Percentiles rank a stretch among this genome's conserved stretches.
These are phyloP conservation scores for Chironomus riparius DNA, from an alignment of 2,888 invertebrate genomes.

Conservation along the genomic window DNA sequence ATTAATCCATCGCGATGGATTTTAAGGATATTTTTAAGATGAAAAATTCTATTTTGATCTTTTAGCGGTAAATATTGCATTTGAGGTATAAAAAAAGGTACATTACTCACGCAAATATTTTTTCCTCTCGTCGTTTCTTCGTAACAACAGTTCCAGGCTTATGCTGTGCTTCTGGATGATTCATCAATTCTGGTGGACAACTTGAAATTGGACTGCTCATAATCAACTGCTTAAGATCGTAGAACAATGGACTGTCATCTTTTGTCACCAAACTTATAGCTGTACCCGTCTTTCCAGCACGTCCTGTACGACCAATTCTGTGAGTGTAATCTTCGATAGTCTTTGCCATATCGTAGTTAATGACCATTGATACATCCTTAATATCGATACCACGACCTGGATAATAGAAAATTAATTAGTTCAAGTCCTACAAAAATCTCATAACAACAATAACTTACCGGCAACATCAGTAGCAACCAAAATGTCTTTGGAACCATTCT, in stretches of 20 bases:
- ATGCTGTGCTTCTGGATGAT: conserved; percentile 97
- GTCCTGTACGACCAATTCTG: conserved; percentile 92
- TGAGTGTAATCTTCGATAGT: conserved; percentile 96
- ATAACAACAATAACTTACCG: background rate
- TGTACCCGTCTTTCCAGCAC: conserved; percentile 95
- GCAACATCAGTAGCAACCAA: conserved; percentile 99
- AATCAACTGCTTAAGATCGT: conserved; percentile 90
- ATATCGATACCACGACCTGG: conserved; percentile 98
- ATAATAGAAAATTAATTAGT: too few species aligned
- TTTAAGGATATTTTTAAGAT: background rate
- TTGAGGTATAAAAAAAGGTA: background rate
- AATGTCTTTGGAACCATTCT: conserved; percentile 93
- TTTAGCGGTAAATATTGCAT: background rate
- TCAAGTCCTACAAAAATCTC: too few species aligned
- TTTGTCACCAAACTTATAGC: conserved; percentile 96
- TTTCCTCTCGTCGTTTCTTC: conserved; percentile 87
- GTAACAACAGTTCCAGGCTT: conserved; percentile 94
- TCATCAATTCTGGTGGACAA: conserved; percentile 92
- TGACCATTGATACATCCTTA: conserved; percentile 97
- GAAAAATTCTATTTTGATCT: background rate
- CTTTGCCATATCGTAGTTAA: conserved; percentile 99
- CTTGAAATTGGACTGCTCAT: conserved; percentile 83
- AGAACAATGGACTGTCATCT: conserved; percentile 90
- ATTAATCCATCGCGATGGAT: background rate
- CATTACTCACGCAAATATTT: conserved; percentile 73